These are phyloP conservation scores for Apogon hyalosoma DNA, from an alignment of 2,797 vertebrate species.

Conservation along the genomic window DNA sequence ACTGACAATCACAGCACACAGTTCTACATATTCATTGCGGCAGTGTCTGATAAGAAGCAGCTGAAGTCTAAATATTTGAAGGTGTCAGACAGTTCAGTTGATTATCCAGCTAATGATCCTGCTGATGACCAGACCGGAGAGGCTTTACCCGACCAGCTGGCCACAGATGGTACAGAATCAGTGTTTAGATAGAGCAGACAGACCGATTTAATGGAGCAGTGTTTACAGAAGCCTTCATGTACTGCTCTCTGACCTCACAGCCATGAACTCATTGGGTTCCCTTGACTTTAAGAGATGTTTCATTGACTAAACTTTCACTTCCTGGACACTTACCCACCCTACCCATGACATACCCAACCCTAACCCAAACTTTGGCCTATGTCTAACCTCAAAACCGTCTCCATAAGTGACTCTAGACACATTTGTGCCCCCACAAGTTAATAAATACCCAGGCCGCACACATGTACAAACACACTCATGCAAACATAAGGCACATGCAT, in stretches of 20 bases:
- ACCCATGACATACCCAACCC: too few relatives aligned
- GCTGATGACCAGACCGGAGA: slow-evolving; percentile 38
- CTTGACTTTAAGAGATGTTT: too few relatives aligned
- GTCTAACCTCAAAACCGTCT: too few relatives aligned
- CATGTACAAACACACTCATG: slow-evolving; percentile 3
- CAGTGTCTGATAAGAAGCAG: slow-evolving; percentile 25
- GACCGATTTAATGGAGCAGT: slow-evolving; percentile 54
- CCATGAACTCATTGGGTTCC: neutral
- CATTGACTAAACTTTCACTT: too few relatives aligned
- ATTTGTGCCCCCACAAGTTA: too few relatives aligned
- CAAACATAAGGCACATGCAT: slow-evolving; percentile 10
- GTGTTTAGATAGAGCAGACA: slow-evolving; percentile 52
- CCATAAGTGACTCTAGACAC: too few relatives aligned
- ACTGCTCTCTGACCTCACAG: slow-evolving; percentile 47
- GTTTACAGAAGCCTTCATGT: slow-evolving; percentile 58
- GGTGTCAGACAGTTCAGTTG: slow-evolving; percentile 36
- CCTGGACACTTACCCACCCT: too few relatives aligned
- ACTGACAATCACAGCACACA: neutral
- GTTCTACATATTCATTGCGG: slow-evolving; percentile 2
- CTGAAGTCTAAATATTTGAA: slow-evolving; percentile 24
- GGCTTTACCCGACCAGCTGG: slow-evolving; percentile 56
- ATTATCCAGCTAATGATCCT: slow-evolving; percentile 62
- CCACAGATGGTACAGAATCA: slow-evolving; percentile 59
- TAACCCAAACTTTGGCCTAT: too few relatives aligned
- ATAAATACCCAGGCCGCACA: neutral